A percentile compares a stretch with the other conserved stretches of the same genome.
phyloP scores from a whole-genome alignment of 2,888 invertebrate genomes.

The Cephus runcator region DNA sequence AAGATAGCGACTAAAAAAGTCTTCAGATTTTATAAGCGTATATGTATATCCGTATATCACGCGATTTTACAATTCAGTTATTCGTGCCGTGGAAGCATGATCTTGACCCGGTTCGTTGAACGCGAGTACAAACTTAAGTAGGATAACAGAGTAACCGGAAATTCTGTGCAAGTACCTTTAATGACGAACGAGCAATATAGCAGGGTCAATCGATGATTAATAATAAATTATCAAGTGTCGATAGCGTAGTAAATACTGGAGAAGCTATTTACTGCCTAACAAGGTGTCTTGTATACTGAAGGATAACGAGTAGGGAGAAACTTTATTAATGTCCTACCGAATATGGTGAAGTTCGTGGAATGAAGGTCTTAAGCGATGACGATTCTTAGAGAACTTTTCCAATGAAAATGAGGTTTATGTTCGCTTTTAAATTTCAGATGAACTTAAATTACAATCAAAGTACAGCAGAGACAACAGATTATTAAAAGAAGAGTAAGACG shows the following conservation, averaged over 20 bases:
- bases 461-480: background rate
- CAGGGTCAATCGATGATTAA: background rate
- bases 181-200: background rate
- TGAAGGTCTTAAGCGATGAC: conserved; percentile 4
- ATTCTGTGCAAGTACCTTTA: background rate
- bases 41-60: background rate
- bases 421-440: background rate
- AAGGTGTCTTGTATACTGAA: conserved; percentile 11
- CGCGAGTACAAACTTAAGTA: background rate
- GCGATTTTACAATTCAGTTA: background rate
- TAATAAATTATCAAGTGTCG: background rate
- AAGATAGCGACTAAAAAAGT: background rate
- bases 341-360: conserved; percentile 17
- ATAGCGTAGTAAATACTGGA: background rate
- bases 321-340: conserved; percentile 16
- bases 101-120: conserved; percentile 10
- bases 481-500: background rate
- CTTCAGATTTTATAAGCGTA: background rate
- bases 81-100: background rate
- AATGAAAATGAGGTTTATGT: background rate
- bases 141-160: conserved; percentile 1
- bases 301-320: conserved; percentile 10
- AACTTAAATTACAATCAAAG: background rate
- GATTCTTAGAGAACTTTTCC: background rate
- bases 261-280: conserved; percentile 9